These are phyloP conservation scores for Gallinago undulata DNA, from an alignment of 2,113 vertebrate genomes.

Conservation along the genomic window DNA sequence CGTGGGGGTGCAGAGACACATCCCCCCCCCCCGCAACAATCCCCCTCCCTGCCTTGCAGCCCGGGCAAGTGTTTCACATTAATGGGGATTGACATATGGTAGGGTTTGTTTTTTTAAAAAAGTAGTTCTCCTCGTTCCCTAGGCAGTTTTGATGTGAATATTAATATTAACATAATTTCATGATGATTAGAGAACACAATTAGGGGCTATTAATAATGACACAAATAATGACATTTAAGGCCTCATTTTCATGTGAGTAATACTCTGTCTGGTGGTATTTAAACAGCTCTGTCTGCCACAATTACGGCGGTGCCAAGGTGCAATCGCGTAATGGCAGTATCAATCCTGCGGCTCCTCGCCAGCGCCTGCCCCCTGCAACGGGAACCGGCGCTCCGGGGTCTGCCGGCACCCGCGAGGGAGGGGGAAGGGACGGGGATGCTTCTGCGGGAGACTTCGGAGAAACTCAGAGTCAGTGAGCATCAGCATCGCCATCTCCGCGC, in stretches of 20 bases:
- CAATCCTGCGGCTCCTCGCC: not conserved
- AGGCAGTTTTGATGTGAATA: constrained; percentile 84
- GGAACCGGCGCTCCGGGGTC: fast-evolving
- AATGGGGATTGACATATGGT: constrained; percentile 74
- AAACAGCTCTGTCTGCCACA: constrained; percentile 77
- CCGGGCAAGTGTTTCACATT: not conserved
- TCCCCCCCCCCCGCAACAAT: too few species aligned
- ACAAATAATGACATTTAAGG: constrained; percentile 87
- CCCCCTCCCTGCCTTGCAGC: fast-evolving
- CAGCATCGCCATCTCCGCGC: fast-evolving
- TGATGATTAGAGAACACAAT: constrained; percentile 87
- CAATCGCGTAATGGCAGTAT: not conserved
- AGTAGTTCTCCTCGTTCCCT: constrained; percentile 72
- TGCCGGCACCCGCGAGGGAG: not conserved
- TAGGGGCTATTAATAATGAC: constrained; percentile 88
- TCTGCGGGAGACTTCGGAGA: not conserved
- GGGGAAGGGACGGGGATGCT: not conserved
- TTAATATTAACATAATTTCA: constrained; percentile 85
- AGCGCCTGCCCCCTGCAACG: not conserved
- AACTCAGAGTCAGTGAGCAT: fast-evolving
- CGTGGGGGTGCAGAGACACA: not conserved
- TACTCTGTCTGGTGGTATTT: constrained; percentile 82
- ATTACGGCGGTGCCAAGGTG: constrained; percentile 60
- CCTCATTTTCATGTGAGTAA: constrained; percentile 82
- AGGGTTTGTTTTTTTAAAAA: not conserved